Evolutionary conservation across 2,113 vertebrate species (phyloP).

Genomic region (Corythoichthys haematopterus): DNA sequence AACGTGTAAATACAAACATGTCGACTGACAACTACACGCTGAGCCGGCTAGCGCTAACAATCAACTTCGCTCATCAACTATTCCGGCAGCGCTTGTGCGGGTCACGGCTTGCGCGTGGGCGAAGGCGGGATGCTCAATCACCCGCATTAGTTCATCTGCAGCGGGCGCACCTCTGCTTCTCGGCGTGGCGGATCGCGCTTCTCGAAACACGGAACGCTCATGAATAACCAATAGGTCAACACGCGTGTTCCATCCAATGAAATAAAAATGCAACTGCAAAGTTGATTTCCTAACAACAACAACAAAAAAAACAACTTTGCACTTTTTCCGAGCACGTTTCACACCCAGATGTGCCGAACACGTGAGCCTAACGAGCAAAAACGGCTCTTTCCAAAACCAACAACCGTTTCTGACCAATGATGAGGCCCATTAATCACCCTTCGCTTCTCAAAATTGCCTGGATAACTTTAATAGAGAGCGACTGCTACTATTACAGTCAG

Average conservation of each 20-base stretch:
- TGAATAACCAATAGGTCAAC: constrained; percentile 35
- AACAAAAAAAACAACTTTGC: no score
- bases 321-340: constrained; percentile 13
- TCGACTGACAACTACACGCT: background rate
- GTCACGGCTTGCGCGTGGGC: background rate
- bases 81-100: background rate
- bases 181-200: constrained; percentile 42
- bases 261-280: background rate
- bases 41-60: background rate
- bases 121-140: constrained; percentile 21
- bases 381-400: constrained; percentile 14
- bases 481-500: constrained; percentile 8
- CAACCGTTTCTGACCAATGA: constrained; percentile 18
- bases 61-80: background rate
- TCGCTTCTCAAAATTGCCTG: constrained; percentile 17
- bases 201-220: constrained; percentile 39
- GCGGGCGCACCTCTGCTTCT: constrained; percentile 22
- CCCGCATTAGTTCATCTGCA: constrained; percentile 33
- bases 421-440: constrained; percentile 29
- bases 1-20: no score
- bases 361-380: constrained; percentile 28
- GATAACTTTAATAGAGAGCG: constrained; percentile 20
- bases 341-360: background rate
- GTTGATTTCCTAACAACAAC: no score
- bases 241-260: background rate